A percentile compares a stretch with the other conserved stretches of the same genome.
These are phyloP conservation scores for Arrhamphus sclerolepis DNA, from an alignment of 2,797 vertebrate genomes.

Conservation along the genomic window DNA sequence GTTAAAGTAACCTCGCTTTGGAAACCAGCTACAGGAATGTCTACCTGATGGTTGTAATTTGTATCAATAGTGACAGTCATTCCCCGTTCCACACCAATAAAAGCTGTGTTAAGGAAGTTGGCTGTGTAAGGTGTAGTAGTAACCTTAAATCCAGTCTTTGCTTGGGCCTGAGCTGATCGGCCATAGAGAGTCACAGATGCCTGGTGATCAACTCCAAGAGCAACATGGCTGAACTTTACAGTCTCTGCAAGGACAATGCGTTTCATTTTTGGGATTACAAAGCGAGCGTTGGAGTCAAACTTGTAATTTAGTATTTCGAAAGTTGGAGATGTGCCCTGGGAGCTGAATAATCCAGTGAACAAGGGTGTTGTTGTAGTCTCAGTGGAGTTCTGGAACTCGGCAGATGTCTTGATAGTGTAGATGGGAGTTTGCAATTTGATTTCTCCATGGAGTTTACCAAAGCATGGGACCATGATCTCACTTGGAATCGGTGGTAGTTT, in stretches of 20 bases:
- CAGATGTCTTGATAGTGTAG: slow-evolving; percentile 82
- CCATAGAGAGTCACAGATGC: slow-evolving; percentile 81
- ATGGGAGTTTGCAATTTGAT: slow-evolving; percentile 87
- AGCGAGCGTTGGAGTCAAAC: slow-evolving; percentile 81
- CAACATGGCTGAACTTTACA: slow-evolving; percentile 79
- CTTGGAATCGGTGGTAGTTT: slow-evolving; percentile 85
- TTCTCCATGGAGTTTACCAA: slow-evolving; percentile 87
- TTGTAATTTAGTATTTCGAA: slow-evolving; percentile 84
- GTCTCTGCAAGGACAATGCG: slow-evolving; percentile 75
- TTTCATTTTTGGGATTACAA: slow-evolving; percentile 81
- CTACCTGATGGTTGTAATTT: slow-evolving; percentile 82
- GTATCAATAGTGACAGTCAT: slow-evolving; percentile 83
- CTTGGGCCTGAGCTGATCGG: slow-evolving; percentile 79
- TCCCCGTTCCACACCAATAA: slow-evolving; percentile 80
- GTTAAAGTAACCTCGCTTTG: slow-evolving; percentile 77
- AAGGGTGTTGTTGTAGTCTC: slow-evolving; percentile 76
- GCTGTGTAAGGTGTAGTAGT: slow-evolving; percentile 77
- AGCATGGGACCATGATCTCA: slow-evolving; percentile 82
- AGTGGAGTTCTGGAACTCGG: slow-evolving; percentile 85
- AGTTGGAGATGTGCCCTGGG: slow-evolving; percentile 78
- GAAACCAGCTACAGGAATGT: slow-evolving; percentile 76
- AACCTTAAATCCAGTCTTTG: slow-evolving; percentile 82
- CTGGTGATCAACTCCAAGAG: slow-evolving; percentile 83
- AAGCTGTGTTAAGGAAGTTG: slow-evolving; percentile 79
- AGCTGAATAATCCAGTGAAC: slow-evolving; percentile 81